Evolutionary conservation across 2,888 invertebrate species (phyloP).

Genomic region (Euplexia lucipara): DNA sequence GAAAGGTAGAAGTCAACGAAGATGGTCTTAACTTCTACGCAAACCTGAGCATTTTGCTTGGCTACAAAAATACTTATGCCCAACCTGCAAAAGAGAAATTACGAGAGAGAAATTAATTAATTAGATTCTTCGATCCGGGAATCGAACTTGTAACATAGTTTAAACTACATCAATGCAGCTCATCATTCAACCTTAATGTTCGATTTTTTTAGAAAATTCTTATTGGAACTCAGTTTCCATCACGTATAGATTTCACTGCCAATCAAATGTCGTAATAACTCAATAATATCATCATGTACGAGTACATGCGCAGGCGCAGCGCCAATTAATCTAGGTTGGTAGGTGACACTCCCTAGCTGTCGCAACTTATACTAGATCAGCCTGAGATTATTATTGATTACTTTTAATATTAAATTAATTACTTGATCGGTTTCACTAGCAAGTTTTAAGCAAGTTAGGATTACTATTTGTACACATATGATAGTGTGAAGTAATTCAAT

Average conservation of each 20-base stretch:
- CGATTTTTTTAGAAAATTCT: background rate
- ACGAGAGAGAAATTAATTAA: too few species aligned
- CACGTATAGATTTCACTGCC: slow-evolving; percentile 35
- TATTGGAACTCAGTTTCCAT: background rate
- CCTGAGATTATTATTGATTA: slow-evolving; percentile 37
- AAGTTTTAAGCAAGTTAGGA: background rate
- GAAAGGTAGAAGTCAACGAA: too few species aligned
- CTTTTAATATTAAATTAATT: slow-evolving; percentile 1
- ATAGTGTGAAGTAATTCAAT: slow-evolving; percentile 10
- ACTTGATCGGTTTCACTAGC: slow-evolving; percentile 6
- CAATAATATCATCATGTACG: slow-evolving; percentile 19
- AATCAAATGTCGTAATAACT: slow-evolving; percentile 25
- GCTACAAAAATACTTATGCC: too few species aligned
- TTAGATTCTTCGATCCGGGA: background rate
- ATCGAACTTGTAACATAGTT: background rate
- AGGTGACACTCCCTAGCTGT: slow-evolving; percentile 40
- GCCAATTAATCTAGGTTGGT: slow-evolving; percentile 44
- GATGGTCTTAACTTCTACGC: background rate
- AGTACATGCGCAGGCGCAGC: slow-evolving; percentile 16
- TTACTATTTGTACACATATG: background rate
- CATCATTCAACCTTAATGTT: too few species aligned
- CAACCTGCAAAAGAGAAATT: too few species aligned
- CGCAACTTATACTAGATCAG: slow-evolving; percentile 28
- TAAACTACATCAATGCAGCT: too few species aligned
- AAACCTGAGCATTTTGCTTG: too few species aligned